These are phyloP conservation scores for Eupsittula cactorum DNA, from an alignment of 2,113 vertebrate species.

Conservation along the genomic window DNA sequence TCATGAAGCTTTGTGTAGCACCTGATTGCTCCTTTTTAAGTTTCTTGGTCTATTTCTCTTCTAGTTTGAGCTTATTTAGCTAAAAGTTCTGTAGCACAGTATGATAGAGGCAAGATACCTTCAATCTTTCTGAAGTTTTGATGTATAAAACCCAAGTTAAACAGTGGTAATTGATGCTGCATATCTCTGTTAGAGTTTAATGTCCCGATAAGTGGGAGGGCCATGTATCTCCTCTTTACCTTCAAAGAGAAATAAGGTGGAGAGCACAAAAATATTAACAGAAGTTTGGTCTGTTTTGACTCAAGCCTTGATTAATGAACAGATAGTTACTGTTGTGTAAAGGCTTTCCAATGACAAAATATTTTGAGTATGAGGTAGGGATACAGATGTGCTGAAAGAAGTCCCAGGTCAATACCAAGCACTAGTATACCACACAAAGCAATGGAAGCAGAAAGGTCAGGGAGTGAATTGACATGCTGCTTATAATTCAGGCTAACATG, in stretches of 20 bases:
- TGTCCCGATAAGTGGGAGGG: background rate
- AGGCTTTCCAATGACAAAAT: background rate
- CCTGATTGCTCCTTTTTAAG: background rate
- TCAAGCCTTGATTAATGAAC: background rate
- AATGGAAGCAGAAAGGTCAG: background rate
- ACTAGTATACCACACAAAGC: background rate
- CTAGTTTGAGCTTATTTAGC: background rate
- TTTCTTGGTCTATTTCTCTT: background rate
- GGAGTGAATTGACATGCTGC: background rate
- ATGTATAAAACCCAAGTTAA: background rate
- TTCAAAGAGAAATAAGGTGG: background rate
- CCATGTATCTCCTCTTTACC: background rate
- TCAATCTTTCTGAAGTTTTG: background rate
- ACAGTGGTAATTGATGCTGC: background rate
- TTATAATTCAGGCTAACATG: background rate
- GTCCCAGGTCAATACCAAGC: background rate
- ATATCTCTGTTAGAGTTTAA: background rate
- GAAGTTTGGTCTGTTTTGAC: background rate
- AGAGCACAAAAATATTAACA: background rate
- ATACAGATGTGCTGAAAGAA: background rate
- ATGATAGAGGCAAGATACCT: background rate
- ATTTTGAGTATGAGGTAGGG: background rate
- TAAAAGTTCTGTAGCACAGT: background rate
- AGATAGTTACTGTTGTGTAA: background rate
- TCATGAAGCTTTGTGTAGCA: background rate